Base-by-base conservation (phyloP, 2,113 vertebrate species). In the Hiodon alosoides region DNA sequence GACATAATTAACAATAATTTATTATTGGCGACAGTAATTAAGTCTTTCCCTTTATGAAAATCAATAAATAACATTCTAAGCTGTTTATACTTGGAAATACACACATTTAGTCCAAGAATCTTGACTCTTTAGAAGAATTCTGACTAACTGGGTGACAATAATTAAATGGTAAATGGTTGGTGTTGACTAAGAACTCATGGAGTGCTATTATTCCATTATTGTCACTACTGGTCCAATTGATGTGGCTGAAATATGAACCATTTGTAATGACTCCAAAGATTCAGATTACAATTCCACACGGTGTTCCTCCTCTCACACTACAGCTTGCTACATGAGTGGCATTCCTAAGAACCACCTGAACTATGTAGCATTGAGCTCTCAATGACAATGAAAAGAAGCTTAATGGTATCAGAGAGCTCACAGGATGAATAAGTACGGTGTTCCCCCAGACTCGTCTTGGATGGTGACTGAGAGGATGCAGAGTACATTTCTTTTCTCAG, bases 401-500 rank as follows among this genome's bases (percentile, higher is more conserved):
- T 72, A 60, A 72, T 47, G 11, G 31, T 11, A 65, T 74, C 67
- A 64, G 51, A 65, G 57, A 46, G 65, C 50, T 77, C n/a, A 13
- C 46, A 70, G 74, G 59, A 75, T 77, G 77, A 78, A 74, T 69
- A 52, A 76, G 72, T 54, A 3, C 67, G 52, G 57, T 55, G 71
- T 64, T 71, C 69, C 11, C 55, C 57, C 65, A 72, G 60, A 67
- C 69, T 55, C 65, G 67, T n/a, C 16, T 9, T 14, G 46, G 59
- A 70, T 16, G 61, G 59, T 62, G 64, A 69, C 75, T 69, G 62
- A 59, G 69, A 66, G 66, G 46, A 71, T 76, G 74, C 60, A 53
- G 55, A 72, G 69, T 76, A 77, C 78, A 75, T 79, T 72, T 76
- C 58, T 70, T 71, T 74, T 31, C 70, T 79, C 69, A 72, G 75